Conservation (phyloP, 2,113 vertebrate genomes). For the Poicephalus meyeri region DNA sequence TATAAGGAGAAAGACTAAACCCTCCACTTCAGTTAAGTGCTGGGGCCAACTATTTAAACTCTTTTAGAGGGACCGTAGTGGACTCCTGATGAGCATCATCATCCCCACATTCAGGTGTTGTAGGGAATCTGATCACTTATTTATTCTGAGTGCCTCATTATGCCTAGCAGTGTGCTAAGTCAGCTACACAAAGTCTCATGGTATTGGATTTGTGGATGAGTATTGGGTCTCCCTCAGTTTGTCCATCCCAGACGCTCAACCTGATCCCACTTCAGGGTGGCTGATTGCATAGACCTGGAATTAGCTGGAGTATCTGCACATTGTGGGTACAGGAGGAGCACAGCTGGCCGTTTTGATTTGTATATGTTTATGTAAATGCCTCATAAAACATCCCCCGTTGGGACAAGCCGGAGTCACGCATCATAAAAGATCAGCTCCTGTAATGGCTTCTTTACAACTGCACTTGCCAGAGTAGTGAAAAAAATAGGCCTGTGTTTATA, state of each 20-base stretch:
- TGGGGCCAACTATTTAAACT: background rate
- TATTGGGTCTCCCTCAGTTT: background rate
- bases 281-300: background rate
- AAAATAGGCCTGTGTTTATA: conserved; percentile 62
- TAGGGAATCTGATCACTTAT: background rate
- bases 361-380: conserved; percentile 66
- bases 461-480: conserved; percentile 52
- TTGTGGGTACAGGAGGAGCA: background rate
- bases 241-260: background rate
- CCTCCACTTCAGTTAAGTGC: background rate
- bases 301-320: background rate
- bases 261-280: background rate
- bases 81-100: background rate
- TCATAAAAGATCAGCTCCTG: conserved; percentile 61
- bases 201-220: accelerated
- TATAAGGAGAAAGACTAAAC: background rate
- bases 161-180: background rate
- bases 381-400: conserved; percentile 38
- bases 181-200: background rate
- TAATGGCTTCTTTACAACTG: conserved; percentile 60
- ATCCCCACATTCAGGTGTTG: accelerated
- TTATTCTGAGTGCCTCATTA: background rate
- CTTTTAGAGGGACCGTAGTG: accelerated
- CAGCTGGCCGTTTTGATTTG: conserved; percentile 55
- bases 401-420: conserved; percentile 54